These are phyloP conservation scores for Dendroctonus ponderosae DNA, from an alignment of 1,140 invertebrate genomes.

Conservation along the genomic window DNA sequence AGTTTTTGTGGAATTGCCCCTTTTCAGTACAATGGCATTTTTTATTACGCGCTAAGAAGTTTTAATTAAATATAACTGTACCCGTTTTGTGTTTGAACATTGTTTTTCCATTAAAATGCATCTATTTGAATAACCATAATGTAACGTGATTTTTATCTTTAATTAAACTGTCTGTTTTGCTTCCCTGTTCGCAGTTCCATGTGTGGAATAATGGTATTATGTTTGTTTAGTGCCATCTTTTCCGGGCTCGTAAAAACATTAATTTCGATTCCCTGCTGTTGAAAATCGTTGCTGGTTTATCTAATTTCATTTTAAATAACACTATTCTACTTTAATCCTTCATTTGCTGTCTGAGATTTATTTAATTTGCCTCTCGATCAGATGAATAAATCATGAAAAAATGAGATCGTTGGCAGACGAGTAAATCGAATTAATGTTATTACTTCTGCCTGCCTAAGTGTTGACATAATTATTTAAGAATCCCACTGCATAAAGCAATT, in stretches of 20 bases:
- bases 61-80: slow-evolving; percentile 32
- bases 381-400: too few species aligned
- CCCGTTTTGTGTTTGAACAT: slow-evolving; percentile 26
- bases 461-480: too few species aligned
- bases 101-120: slow-evolving; percentile 34
- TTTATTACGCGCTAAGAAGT: slow-evolving; percentile 23
- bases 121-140: slow-evolving; percentile 33
- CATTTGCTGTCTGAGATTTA: too few species aligned
- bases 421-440: too few species aligned
- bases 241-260: slow-evolving; percentile 13
- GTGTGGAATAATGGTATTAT: slow-evolving; percentile 23
- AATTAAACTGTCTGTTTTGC: slow-evolving; percentile 33
- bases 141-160: slow-evolving; percentile 31
- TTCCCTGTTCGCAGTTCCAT: slow-evolving; percentile 20
- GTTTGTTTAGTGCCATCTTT: slow-evolving; percentile 19
- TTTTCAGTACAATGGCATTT: slow-evolving; percentile 9
- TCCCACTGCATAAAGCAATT: too few species aligned
- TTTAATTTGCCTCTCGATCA: too few species aligned
- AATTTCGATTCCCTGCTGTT: background rate
- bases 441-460: too few species aligned
- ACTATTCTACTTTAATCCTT: too few species aligned
- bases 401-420: too few species aligned
- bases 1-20: too few species aligned
- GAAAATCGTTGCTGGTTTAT: too few species aligned
- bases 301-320: too few species aligned